Evolutionary conservation across 2,888 invertebrate genomes (phyloP), one percentile per base, ranked within the genome.

Genomic region (Heliconius erato): DNA sequence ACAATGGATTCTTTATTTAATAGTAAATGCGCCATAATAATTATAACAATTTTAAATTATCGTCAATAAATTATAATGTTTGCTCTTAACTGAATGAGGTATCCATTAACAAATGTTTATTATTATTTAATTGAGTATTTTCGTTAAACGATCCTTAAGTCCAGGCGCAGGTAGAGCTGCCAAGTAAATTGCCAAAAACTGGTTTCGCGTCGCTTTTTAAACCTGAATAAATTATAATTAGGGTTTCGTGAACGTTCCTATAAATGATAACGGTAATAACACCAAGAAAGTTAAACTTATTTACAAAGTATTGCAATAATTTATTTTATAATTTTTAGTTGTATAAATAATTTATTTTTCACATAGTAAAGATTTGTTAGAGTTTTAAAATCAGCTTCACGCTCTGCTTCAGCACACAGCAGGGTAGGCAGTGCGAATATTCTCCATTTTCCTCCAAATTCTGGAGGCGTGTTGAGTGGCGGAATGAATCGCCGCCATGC

Each of bases 201-300:
- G 35, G 59, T 63, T 76, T 59, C 35, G 7, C 1, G 54, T 59
- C 35, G 54, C 59, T 59, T 32, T 76, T 76, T 35, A 35, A 72
- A 72, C 71, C n/a, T 16, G 76, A 76, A 35, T 59, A 76, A 59
- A 54, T 74, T 54, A 74, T 74, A 74, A n/a, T 35, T 32, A 59
- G 16, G 65, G 14, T 32, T 32, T 74, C 19, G 28, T 54, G 54
- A 32, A n/a, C 16, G 14, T 16, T 16, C n/a, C 35, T 23, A 35
- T 76, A 16, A 7, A 14, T 19, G 19, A 4, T 40, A 32, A 28
- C 14, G 23, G 44, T 74, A 49, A 40, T 35, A 3, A 35, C 7
- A 23, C 1, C 35, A 68, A 63, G n/a, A 11, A n/a, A 63, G 28
- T 32, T 32, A 28, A 69, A 68, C 19, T 68, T 32, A 32, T 68